These are phyloP conservation scores for Cololabis saira DNA, from an alignment of 2,113 vertebrate genomes.

Conservation along the genomic window DNA sequence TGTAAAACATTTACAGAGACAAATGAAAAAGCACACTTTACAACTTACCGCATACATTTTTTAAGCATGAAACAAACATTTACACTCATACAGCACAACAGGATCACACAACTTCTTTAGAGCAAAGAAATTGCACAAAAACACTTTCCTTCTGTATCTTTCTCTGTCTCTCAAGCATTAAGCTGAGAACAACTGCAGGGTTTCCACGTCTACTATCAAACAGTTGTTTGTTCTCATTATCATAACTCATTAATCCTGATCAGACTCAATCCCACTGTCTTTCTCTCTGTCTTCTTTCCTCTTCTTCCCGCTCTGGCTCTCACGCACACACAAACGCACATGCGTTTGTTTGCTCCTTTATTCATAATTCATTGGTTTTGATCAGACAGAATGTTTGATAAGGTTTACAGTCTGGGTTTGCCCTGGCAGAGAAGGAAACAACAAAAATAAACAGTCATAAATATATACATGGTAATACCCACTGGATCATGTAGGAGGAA, in stretches of 20 bases:
- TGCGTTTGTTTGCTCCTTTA: slow-evolving; percentile 58
- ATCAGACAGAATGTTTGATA: slow-evolving; percentile 80
- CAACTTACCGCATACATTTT: background rate
- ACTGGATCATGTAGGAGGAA: slow-evolving; percentile 42
- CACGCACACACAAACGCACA: slow-evolving; percentile 17
- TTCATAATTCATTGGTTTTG: slow-evolving; percentile 74
- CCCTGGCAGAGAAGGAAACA: slow-evolving; percentile 52
- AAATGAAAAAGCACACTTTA: slow-evolving; percentile 3
- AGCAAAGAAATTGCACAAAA: slow-evolving; percentile 51
- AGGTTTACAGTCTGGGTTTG: slow-evolving; percentile 57
- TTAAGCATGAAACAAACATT: background rate
- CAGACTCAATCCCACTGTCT: slow-evolving; percentile 44
- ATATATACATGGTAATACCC: slow-evolving; percentile 58
- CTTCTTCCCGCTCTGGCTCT: background rate
- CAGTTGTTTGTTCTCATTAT: slow-evolving; percentile 73
- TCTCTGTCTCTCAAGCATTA: slow-evolving; percentile 11
- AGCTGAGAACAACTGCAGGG: slow-evolving; percentile 59
- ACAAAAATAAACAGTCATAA: slow-evolving; percentile 65
- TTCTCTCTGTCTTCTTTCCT: slow-evolving; percentile 34
- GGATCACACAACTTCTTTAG: slow-evolving; percentile 22
- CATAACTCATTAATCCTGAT: slow-evolving; percentile 75
- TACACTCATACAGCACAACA: background rate
- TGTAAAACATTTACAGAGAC: background rate
- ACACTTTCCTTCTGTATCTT: slow-evolving; percentile 34
- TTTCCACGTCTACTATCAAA: slow-evolving; percentile 64